These are phyloP conservation scores for Frieseomelitta varia DNA, from an alignment of 1,140 invertebrate species.

Conservation along the genomic window DNA sequence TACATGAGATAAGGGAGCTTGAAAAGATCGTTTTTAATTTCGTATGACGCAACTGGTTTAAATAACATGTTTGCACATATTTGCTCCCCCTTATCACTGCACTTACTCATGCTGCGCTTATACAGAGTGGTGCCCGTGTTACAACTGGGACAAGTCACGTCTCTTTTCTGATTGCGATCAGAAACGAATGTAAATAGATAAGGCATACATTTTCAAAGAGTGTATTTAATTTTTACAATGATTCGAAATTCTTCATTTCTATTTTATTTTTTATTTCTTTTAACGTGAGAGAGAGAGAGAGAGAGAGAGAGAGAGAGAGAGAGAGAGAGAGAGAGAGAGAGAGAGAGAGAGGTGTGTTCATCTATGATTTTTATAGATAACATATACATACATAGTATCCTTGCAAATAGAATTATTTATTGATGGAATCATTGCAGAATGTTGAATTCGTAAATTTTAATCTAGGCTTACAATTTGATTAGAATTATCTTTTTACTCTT, in stretches of 20 bases:
- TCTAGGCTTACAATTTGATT: too few relatives aligned
- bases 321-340: too few relatives aligned
- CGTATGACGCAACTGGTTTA: background rate
- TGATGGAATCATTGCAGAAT: too few relatives aligned
- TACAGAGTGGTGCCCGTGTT: background rate
- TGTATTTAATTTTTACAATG: too few relatives aligned
- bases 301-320: too few relatives aligned
- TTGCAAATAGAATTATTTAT: too few relatives aligned
- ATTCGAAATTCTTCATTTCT: background rate
- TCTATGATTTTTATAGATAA: too few relatives aligned
- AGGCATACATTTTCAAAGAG: background rate
- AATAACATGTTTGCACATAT: slow-evolving; percentile 14
- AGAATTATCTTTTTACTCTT: background rate
- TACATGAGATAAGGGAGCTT: background rate
- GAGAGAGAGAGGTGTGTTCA: too few relatives aligned
- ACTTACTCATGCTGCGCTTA: background rate
- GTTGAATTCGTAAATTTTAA: too few relatives aligned
- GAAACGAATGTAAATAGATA: background rate
- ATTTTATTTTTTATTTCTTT: too few relatives aligned
- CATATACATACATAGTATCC: too few relatives aligned
- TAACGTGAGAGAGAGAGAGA: too few relatives aligned
- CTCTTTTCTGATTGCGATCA: background rate
- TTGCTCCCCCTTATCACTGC: background rate
- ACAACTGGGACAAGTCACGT: background rate
- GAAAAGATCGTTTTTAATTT: slow-evolving; percentile 2